Base-by-base conservation (phyloP, 2,888 invertebrate genomes). In the Melipona beecheii region DNA sequence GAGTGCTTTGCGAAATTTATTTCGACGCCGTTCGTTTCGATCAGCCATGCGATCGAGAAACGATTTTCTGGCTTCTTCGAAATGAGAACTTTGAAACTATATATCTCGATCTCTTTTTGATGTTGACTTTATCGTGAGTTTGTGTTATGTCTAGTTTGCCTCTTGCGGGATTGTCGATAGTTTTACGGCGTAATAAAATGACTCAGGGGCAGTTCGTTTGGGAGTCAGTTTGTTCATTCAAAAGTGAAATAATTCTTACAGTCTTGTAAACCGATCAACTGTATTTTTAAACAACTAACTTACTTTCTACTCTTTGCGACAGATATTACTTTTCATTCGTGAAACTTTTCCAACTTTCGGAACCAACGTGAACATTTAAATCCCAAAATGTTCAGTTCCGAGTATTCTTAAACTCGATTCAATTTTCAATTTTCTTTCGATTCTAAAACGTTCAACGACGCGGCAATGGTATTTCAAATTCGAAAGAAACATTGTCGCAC, bases 1-100 rank as follows among this genome's bases (percentile, higher is more conserved):
- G 60, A 62, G 43, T 27, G 64, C 65, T 73, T 69, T 74, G 74
- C 81, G 50, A 78, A 72, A 85, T 78, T 78, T 62, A 79, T 62
- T 77, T 66, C 58, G 31, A 54, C 58, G 66, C 54, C 66, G 75
- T 58, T 75, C 56, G 64, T 75, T 84, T 83, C 70, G 74, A 82
- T 83, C 58, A 70, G 24, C n/a, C 50, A 54, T n/a, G 31, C 17
- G 72, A 72, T 78, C 58, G 66, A 5, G 78, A 31, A 66, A 36
- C 49, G 50, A 74, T 74, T 79, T 79, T 69, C 24, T 69, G 21
- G 31, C 27, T 36, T 17, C 58, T 3, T 9, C 36, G 9, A 15
- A 36, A 71, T 24, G 31, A 4, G 3, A 5, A 17, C 31, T 31
- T 31, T 31, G 70, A 4, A 70, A 56, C n/a, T 15, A n/a, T 19